A percentile compares a stretch with the other conserved stretches of the same genome.
Evolutionary conservation across 2,113 vertebrate genomes (phyloP).

Genomic region (Esox niger): DNA sequence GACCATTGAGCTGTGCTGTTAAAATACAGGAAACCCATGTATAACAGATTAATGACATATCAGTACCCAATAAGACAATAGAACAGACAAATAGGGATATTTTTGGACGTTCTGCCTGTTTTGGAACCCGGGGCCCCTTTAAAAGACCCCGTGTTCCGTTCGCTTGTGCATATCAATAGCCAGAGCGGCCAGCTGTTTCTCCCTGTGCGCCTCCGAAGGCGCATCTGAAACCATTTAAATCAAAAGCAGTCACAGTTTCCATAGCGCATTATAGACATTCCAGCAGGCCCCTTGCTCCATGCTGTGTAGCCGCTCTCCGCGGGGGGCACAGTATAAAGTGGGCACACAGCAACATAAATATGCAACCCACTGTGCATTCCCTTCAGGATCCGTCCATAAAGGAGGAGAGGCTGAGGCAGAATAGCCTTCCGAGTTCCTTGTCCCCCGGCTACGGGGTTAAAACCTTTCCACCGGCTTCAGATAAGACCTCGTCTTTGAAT

Average conservation of each 20-base stretch:
- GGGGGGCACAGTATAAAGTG: conserved; percentile 61
- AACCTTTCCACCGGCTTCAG: conserved; percentile 49
- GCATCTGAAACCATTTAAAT: conserved; percentile 79
- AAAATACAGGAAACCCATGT: neutral
- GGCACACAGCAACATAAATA: conserved; percentile 67
- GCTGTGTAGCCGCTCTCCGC: conserved; percentile 56
- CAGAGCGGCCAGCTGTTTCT: conserved; percentile 72
- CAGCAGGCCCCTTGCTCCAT: conserved; percentile 61
- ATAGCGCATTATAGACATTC: conserved; percentile 72
- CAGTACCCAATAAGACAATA: neutral
- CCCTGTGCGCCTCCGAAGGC: conserved; percentile 57
- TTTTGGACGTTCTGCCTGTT: conserved; percentile 15
- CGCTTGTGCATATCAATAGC: conserved; percentile 61
- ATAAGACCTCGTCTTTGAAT: conserved; percentile 58
- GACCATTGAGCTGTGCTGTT: neutral
- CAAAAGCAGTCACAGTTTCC: conserved; percentile 78
- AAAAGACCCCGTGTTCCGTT: conserved; percentile 44
- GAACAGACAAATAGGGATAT: neutral
- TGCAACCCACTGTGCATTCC: conserved; percentile 46
- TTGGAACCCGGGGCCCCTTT: conserved; percentile 45
- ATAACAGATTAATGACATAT: neutral
- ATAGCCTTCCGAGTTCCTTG: conserved; percentile 47
- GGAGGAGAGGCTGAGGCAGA: conserved; percentile 14
- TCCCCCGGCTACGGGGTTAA: conserved; percentile 44
- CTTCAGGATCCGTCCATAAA: conserved; percentile 47